These are phyloP conservation scores for Zootoca vivipara DNA, from an alignment of 2,113 vertebrate species.

Conservation along the genomic window DNA sequence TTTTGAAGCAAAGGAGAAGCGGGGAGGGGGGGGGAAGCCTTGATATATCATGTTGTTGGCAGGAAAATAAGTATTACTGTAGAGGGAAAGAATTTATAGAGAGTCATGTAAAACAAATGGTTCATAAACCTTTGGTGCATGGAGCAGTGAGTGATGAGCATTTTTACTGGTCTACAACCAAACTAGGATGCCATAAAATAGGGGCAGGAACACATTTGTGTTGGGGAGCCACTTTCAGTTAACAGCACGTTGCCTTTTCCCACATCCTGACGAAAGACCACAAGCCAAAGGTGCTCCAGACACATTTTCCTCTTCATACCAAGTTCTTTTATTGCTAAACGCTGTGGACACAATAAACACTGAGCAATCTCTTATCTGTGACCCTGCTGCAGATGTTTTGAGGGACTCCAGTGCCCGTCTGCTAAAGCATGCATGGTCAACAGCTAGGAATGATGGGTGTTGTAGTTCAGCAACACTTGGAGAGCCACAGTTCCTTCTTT, in stretches of 20 bases:
- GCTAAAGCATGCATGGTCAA: not conserved
- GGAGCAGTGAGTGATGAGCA: not conserved
- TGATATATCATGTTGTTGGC: constrained; percentile 18
- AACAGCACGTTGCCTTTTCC: not conserved
- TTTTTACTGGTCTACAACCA: constrained; percentile 36
- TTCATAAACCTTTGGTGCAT: constrained; percentile 1
- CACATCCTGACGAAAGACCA: not conserved
- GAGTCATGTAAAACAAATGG: constrained; percentile 21
- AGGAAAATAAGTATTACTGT: constrained; percentile 11
- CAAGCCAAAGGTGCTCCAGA: not conserved
- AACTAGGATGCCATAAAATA: constrained; percentile 1
- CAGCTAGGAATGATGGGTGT: no score
- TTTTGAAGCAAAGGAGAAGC: constrained; percentile 1
- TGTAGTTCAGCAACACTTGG: no score
- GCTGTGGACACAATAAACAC: constrained; percentile 8
- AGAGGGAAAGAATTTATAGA: constrained; percentile 27
- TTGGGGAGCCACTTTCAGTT: not conserved
- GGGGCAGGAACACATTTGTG: not conserved
- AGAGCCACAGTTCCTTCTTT: no score
- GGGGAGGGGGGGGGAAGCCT: not conserved
- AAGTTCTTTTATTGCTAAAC: not conserved
- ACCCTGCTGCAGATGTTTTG: not conserved
- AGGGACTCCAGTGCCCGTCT: not conserved
- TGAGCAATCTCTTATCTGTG: not conserved
- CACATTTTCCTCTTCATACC: not conserved